Conservation (phyloP, 2,888 invertebrate species). For the Piscicola geometra region DNA sequence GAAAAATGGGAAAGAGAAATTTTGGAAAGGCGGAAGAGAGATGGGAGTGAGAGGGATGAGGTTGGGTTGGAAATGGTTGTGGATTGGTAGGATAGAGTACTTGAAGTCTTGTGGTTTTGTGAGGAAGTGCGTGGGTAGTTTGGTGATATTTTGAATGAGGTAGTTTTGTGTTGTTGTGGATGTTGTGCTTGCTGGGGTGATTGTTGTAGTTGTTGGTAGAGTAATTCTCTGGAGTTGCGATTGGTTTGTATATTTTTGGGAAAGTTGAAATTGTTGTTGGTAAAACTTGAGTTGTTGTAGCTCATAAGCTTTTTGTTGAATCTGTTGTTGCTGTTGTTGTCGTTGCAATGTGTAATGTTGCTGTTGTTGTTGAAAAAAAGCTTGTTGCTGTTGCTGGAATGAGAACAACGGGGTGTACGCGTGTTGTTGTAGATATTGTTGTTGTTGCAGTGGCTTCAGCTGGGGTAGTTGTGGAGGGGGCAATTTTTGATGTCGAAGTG, state of each 20-base stretch:
- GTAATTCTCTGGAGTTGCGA: neutral
- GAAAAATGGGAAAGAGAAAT: neutral
- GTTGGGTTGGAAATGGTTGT: neutral
- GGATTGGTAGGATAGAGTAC: neutral
- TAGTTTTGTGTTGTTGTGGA: neutral
- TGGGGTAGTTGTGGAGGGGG: neutral
- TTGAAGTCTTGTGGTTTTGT: neutral
- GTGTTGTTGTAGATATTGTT: neutral
- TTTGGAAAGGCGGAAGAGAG: neutral
- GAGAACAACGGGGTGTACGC: neutral
- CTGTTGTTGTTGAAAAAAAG: neutral
- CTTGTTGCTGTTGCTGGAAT: slow-evolving; percentile 7
- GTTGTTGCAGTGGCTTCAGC: neutral
- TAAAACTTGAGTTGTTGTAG: neutral
- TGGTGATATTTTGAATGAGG: neutral
- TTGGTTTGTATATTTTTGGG: neutral
- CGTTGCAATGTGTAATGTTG: no score
- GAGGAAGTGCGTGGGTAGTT: neutral
- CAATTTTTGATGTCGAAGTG: neutral
- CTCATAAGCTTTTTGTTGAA: neutral
- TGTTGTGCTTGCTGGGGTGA: neutral
- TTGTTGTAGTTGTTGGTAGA: neutral
- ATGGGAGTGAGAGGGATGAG: neutral
- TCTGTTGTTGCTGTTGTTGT: neutral
- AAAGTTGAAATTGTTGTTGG: neutral